These are phyloP conservation scores for Capreolus pygargus DNA, from an alignment of 2,113 vertebrate species.

Conservation along the genomic window DNA sequence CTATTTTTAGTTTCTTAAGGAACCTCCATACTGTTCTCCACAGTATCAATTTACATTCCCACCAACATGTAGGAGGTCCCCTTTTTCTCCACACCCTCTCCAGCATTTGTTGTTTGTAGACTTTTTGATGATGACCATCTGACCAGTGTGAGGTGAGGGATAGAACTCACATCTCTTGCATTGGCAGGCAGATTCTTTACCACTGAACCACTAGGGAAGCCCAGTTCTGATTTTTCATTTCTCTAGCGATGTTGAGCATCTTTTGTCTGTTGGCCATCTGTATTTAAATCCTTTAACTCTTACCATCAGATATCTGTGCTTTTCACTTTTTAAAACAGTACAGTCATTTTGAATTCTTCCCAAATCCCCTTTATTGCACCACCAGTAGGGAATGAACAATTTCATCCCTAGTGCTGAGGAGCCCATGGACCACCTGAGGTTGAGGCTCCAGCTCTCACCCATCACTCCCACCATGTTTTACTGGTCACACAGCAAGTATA, in stretches of 20 bases:
- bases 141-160: not conserved
- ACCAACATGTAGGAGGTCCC: not conserved
- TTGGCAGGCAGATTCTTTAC: not conserved
- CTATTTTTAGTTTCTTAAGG: not conserved
- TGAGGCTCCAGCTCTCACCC: not conserved
- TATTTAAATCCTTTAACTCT: not conserved
- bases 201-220: not conserved
- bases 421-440: not conserved
- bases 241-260: not conserved
- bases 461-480: not conserved
- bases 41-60: not conserved
- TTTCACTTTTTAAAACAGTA: not conserved
- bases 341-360: not conserved
- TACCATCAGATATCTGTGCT: not conserved
- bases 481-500: not conserved
- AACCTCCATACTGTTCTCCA: not conserved
- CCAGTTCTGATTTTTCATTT: not conserved
- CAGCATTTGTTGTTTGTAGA: not conserved
- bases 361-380: not conserved
- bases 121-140: not conserved
- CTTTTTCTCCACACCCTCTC: not conserved
- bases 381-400: not conserved
- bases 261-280: not conserved
- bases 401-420: not conserved
- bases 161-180: not conserved